These are phyloP conservation scores for Stylophora pistillata DNA, from an alignment of 64 coral and sea anemone genomes.

Conservation along the genomic window DNA sequence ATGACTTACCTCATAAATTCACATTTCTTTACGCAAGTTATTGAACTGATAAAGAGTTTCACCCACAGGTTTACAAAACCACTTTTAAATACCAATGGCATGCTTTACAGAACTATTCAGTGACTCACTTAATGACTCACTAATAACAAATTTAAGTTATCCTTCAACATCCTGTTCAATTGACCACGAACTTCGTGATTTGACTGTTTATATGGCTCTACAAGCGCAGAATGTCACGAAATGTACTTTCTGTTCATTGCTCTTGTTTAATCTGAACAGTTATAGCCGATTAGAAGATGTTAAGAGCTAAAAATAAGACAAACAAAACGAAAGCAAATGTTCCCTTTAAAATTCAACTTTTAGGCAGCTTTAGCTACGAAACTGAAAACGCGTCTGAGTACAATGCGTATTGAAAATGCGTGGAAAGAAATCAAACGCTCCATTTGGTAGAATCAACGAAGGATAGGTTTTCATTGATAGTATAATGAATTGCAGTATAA, in stretches of 20 bases:
- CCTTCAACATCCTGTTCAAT: neutral
- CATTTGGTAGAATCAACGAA: no score
- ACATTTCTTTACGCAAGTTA: no score
- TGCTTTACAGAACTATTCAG: no score
- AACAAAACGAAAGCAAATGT: neutral
- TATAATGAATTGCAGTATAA: no score
- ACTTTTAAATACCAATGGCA: no score
- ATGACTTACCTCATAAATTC: no score
- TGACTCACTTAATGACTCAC: neutral
- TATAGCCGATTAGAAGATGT: neutral
- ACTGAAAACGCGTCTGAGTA: neutral
- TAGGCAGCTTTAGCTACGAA: neutral
- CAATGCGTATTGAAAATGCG: no score
- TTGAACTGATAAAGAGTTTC: no score
- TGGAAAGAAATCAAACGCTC: no score
- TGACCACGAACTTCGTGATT: neutral
- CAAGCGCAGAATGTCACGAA: neutral
- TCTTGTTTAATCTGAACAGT: neutral
- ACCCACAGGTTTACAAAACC: no score
- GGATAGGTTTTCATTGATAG: no score
- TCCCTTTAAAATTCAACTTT: neutral
- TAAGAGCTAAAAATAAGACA: neutral
- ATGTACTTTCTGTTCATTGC: neutral
- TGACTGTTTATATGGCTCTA: neutral
- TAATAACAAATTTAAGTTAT: neutral